Conservation (phyloP, 2,888 invertebrate genomes). For the Lithophane ornitopus region DNA sequence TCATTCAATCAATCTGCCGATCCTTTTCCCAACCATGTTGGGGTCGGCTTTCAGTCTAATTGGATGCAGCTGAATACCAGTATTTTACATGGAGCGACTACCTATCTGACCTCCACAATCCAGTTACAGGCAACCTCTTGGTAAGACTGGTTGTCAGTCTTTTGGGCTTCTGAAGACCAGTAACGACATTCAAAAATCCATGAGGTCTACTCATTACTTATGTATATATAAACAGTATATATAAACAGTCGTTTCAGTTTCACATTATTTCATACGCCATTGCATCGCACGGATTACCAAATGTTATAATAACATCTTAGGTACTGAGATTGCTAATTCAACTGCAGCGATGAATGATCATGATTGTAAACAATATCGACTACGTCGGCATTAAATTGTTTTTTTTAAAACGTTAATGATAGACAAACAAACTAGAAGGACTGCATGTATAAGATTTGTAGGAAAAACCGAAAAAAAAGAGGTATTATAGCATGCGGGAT, state of each 20-base stretch:
- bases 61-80: too few species aligned
- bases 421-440: background rate
- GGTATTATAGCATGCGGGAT: too few species aligned
- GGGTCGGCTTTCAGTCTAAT: too few species aligned
- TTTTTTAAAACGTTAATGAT: background rate
- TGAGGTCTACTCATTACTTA: background rate
- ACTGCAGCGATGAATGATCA: slow-evolving; percentile 22
- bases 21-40: too few species aligned
- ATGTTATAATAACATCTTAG: slow-evolving; percentile 47
- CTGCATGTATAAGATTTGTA: too few species aligned
- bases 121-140: too few species aligned
- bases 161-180: too few species aligned
- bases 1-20: background rate
- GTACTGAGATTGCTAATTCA: slow-evolving; percentile 7
- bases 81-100: too few species aligned
- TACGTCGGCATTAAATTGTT: background rate
- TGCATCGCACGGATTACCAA: slow-evolving; percentile 12
- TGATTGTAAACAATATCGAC: slow-evolving; percentile 21
- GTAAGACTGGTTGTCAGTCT: too few species aligned
- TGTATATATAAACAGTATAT: too few species aligned
- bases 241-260: background rate
- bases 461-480: background rate
- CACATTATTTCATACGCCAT: slow-evolving; percentile 4
- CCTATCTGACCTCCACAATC: too few species aligned
- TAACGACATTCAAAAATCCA: too few species aligned